phyloP scores from a whole-genome alignment of 2,797 vertebrate genomes.

The Microchirus variegatus region DNA sequence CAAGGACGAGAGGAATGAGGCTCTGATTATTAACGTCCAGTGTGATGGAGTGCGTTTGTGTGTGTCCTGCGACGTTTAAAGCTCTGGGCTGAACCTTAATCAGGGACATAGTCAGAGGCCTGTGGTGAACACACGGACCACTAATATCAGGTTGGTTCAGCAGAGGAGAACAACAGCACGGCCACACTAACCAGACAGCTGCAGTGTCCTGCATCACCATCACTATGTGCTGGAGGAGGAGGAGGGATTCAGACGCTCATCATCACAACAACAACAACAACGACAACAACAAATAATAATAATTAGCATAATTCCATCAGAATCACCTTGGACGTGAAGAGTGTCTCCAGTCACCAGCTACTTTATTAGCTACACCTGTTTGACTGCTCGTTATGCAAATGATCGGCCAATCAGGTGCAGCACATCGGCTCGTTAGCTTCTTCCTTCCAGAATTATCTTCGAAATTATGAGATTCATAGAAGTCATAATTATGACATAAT shows the following conservation, averaged over 20 bases:
- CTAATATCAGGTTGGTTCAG: conserved; percentile 69
- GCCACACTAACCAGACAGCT: conserved; percentile 68
- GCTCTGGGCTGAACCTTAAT: conserved; percentile 39
- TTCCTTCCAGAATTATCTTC: too few species aligned
- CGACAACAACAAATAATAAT: conserved; percentile 9
- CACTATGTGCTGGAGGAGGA: conserved; percentile 14
- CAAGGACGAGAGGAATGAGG: background rate
- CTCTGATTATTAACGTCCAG: conserved; percentile 8
- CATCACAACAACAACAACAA: conserved; percentile 31
- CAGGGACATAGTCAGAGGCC: conserved; percentile 27
- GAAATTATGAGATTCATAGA: too few species aligned
- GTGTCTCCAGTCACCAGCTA: too few species aligned
- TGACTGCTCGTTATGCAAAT: too few species aligned
- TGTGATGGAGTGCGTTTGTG: background rate
- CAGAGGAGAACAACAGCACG: conserved; percentile 64
- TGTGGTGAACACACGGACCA: conserved; percentile 59
- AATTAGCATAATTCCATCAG: conserved; percentile 27
- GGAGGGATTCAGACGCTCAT: conserved; percentile 38
- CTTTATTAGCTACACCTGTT: too few species aligned
- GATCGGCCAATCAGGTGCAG: too few species aligned
- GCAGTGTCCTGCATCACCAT: conserved; percentile 47
- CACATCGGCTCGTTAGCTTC: too few species aligned
- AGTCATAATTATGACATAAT: too few species aligned
- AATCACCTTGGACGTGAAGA: background rate
- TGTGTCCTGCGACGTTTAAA: conserved; percentile 13